Conservation (phyloP, 2,888 invertebrate species). For the Acanthococcus lagerstroemiae region DNA sequence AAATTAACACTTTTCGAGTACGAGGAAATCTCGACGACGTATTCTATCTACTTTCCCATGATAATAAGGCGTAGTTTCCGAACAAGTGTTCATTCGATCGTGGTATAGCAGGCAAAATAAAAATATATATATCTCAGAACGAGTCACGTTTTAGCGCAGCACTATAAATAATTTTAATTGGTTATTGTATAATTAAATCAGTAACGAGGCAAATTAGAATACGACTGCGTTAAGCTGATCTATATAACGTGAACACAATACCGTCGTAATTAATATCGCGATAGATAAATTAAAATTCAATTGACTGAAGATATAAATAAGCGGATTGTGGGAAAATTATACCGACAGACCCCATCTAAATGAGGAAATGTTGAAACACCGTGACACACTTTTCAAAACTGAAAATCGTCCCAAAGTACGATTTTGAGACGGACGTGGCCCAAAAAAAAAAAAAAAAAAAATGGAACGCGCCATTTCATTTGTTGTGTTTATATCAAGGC, state of each 20-base stretch:
- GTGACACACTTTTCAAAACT: background rate
- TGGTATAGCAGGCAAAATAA: background rate
- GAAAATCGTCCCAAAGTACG: background rate
- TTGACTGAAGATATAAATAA: too few species aligned
- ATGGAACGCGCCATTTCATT: too few species aligned
- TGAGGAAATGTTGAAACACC: background rate
- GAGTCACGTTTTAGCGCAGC: slow-evolving; percentile 20
- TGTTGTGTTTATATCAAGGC: background rate
- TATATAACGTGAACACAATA: too few species aligned
- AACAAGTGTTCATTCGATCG: slow-evolving; percentile 9
- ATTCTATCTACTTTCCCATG: background rate
- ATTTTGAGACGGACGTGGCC: background rate
- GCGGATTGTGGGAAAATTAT: background rate
- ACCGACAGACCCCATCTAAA: background rate
- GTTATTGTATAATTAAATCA: slow-evolving; percentile 27
- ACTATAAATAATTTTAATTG: slow-evolving; percentile 29
- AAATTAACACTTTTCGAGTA: too few species aligned
- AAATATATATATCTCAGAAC: slow-evolving; percentile 2
- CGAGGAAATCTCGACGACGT: too few species aligned
- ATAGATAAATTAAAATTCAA: too few species aligned
- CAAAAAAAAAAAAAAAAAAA: background rate
- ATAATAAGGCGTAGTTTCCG: background rate
- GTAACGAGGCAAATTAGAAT: slow-evolving; percentile 24
- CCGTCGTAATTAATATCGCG: too few species aligned
- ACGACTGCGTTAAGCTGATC: too few species aligned